Evolutionary conservation across 2,797 vertebrate genomes (phyloP).

Genomic region (Trachops cirrhosus): DNA sequence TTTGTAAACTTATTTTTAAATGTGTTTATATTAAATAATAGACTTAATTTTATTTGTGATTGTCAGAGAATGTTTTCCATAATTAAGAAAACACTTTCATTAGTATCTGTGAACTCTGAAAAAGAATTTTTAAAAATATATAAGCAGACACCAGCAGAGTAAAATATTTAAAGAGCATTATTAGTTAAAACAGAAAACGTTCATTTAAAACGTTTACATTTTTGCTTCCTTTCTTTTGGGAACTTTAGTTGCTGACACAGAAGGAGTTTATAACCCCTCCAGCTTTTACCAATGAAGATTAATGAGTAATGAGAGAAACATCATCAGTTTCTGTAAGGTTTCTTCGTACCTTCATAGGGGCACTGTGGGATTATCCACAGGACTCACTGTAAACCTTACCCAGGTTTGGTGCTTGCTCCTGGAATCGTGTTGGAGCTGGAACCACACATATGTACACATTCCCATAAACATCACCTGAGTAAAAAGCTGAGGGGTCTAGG

Average conservation of each 20-base stretch:
- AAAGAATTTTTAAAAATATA: constrained; percentile 64
- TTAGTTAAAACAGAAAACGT: background rate
- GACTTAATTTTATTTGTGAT: constrained; percentile 43
- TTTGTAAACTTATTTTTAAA: constrained; percentile 57
- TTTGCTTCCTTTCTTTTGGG: background rate
- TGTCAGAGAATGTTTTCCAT: constrained; percentile 46
- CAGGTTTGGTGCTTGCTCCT: background rate
- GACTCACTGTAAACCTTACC: background rate
- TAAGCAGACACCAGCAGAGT: background rate
- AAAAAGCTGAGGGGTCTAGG: background rate
- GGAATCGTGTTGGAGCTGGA: background rate
- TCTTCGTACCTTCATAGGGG: background rate
- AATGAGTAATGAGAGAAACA: background rate
- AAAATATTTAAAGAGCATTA: constrained; percentile 10
- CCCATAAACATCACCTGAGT: background rate
- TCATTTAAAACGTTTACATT: background rate
- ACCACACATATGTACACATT: background rate
- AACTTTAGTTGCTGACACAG: background rate
- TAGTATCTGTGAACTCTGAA: constrained; percentile 64
- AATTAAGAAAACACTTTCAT: constrained; percentile 64
- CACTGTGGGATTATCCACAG: background rate
- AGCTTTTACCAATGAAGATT: background rate
- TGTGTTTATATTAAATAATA: constrained; percentile 48
- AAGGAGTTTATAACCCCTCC: background rate
- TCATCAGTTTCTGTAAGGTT: background rate